Evolutionary conservation across 2,888 invertebrate genomes (phyloP).

Genomic region (Rhynchonema sp.): DNA sequence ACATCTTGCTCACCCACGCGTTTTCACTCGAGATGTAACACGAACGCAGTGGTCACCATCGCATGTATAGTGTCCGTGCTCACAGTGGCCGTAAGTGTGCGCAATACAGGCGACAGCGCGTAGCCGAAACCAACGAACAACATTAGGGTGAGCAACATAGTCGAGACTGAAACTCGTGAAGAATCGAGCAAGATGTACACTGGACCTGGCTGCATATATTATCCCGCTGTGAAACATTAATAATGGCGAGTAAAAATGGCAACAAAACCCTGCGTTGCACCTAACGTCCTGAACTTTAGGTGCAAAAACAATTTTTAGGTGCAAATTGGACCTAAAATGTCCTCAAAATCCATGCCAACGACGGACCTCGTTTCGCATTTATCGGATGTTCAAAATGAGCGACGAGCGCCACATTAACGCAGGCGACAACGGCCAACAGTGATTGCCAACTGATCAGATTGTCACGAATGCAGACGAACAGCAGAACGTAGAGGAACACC

Average conservation of each 20-base stretch:
- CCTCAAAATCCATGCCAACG: too few relatives aligned
- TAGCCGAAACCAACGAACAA: constrained; percentile 69
- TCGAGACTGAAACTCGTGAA: neutral
- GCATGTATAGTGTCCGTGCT: constrained; percentile 94
- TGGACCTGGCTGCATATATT: too few relatives aligned
- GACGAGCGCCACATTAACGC: constrained; percentile 7
- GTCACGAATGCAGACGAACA: constrained; percentile 22
- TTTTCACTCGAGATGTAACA: constrained; percentile 67
- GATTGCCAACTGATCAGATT: constrained; percentile 11
- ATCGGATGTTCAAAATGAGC: too few relatives aligned
- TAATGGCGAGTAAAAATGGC: too few relatives aligned
- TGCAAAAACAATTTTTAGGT: too few relatives aligned
- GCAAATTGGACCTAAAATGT: too few relatives aligned
- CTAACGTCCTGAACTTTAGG: too few relatives aligned
- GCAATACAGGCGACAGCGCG: constrained; percentile 59
- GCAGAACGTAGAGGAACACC: constrained; percentile 22
- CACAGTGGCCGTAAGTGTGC: constrained; percentile 83
- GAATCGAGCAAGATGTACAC: too few relatives aligned
- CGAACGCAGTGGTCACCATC: constrained; percentile 65
- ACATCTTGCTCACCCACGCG: too few relatives aligned
- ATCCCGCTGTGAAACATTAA: too few relatives aligned
- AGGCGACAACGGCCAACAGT: constrained; percentile 3
- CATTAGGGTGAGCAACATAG: constrained; percentile 44
- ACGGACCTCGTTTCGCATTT: too few relatives aligned
- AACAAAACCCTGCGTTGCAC: too few relatives aligned